Evolutionary conservation across 1,140 invertebrate genomes (phyloP).

Genomic region (Grapholita molesta): DNA sequence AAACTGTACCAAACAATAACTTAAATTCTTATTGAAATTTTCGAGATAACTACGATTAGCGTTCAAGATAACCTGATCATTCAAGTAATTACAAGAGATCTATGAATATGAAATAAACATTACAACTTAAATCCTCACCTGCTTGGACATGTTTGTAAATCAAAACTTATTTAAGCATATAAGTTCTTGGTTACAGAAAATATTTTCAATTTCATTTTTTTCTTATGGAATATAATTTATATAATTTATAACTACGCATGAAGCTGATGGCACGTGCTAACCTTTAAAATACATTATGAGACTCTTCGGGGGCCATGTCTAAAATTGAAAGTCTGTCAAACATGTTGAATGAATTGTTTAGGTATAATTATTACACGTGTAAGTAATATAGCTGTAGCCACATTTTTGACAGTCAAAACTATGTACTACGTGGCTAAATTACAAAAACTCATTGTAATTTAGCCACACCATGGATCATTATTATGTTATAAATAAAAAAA

Average conservation of each 20-base stretch:
- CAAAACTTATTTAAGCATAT: background rate
- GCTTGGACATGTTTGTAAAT: background rate
- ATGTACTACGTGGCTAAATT: too few relatives aligned
- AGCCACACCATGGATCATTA: too few relatives aligned
- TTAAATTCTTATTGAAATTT: too few relatives aligned
- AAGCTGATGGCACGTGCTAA: background rate
- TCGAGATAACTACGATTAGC: too few relatives aligned
- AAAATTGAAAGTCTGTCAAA: background rate
- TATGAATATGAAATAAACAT: conserved; percentile 3
- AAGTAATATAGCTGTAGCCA: background rate
- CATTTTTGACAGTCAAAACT: too few relatives aligned
- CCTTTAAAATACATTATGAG: background rate
- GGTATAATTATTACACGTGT: background rate
- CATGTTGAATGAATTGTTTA: background rate
- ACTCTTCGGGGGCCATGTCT: background rate
- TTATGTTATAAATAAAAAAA: too few relatives aligned
- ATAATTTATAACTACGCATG: too few relatives aligned
- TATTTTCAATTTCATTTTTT: background rate
- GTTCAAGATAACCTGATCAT: background rate
- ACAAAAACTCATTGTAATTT: too few relatives aligned
- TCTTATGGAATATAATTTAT: background rate
- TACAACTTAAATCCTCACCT: background rate
- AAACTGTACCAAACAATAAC: too few relatives aligned
- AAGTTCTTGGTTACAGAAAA: background rate
- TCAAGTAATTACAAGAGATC: background rate